Evolutionary conservation across 1,140 invertebrate species (phyloP), one percentile per base, ranked within the genome.

Genomic region (Lepidostoma basale): DNA sequence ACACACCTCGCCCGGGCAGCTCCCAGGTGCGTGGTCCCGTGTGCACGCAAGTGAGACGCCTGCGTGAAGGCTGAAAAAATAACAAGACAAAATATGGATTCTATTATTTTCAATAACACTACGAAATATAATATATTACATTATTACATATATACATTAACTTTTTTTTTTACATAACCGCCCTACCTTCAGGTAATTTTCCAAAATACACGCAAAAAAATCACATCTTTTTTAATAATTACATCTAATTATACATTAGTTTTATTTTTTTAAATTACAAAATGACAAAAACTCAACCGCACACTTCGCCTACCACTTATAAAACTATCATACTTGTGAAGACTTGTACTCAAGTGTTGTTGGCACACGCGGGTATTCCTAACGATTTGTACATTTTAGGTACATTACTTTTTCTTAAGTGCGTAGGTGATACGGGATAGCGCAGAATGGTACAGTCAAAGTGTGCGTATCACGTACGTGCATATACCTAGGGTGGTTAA

Each of bases 1-100:
- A 10, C 14, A 26, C 52, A 42, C n/a, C 4, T 26, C 40, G 28
- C 26, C 10, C 22, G 9, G 5, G 42, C 33, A 2, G 14, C 6
- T 8, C 52, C 77, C 10, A 74, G 74, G 49, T 81, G 78, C 5
- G 76, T 76, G 23, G 74, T 67, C 40, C 67, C 62, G 63, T 81
- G 78, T 20, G 75, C 71, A 22, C 73, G 76, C 10, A 79, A 68
- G 58, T 77, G 76, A 49, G 76, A 74, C 18, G 58, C 47, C 18
- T 74, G 72, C 3, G 69, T 62, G 42, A 73, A 73, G 20, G 28
- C 71, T 73, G 25, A 49, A 62, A 65, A 30, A 60, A n/a, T n/a
- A n/a, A n/a, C n/a, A 54, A 49, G 33, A 6, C n/a, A 36, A n/a
- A n/a, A 8, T 36, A 8, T 6, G 33, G 33, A 36, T n/a, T 6